phyloP scores from a whole-genome alignment of 2,797 vertebrate species.

The Steatocranus sp. region DNA sequence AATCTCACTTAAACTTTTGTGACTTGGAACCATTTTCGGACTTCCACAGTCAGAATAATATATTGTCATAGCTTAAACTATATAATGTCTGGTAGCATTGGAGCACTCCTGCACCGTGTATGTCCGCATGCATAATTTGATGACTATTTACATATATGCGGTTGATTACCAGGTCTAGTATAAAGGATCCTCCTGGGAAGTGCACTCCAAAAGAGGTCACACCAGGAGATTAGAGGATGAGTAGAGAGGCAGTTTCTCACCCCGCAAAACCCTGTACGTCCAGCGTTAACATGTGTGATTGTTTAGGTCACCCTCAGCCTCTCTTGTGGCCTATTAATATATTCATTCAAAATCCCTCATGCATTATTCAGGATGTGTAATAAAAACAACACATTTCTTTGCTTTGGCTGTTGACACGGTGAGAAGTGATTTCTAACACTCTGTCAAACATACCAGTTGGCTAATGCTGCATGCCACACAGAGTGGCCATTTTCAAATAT shows the following conservation, averaged over 20 bases:
- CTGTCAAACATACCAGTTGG: conserved; percentile 40
- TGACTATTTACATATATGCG: background rate
- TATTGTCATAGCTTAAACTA: background rate
- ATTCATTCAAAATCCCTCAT: conserved; percentile 49
- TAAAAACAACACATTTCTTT: conserved; percentile 36
- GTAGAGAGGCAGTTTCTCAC: conserved; percentile 15
- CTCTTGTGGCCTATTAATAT: conserved; percentile 47
- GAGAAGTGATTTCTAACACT: conserved; percentile 10
- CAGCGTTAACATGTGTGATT: conserved; percentile 41
- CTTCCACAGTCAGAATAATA: background rate
- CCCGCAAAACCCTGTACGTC: background rate
- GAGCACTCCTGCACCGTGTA: background rate
- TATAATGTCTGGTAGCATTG: background rate
- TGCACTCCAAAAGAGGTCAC: conserved; percentile 45
- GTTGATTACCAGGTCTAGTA: background rate
- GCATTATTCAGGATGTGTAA: conserved; percentile 59
- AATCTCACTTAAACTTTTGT: background rate
- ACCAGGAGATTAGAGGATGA: conserved; percentile 33
- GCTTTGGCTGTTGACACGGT: background rate
- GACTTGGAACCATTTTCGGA: background rate
- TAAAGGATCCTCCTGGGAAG: background rate
- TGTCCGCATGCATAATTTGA: background rate
- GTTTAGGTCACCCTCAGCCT: conserved; percentile 44
- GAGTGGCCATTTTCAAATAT: conserved; percentile 71
- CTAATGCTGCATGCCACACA: conserved; percentile 40